Conservation (phyloP, 2,113 vertebrate species). For the Sphyrna mokarran region DNA sequence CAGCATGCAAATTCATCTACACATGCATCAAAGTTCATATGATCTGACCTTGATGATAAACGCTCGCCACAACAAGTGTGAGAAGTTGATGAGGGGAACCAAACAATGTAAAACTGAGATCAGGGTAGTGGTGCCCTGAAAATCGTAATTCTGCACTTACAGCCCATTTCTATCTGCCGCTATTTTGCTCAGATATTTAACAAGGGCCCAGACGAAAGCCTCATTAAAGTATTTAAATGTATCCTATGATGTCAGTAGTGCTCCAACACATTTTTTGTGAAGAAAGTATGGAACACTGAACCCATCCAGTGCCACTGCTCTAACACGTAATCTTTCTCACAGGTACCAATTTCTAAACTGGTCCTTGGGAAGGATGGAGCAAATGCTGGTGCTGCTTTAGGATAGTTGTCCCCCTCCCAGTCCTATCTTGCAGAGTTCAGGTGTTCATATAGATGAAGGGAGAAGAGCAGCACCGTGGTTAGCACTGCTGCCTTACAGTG, state of each 20-base stretch:
- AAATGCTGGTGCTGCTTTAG: background rate
- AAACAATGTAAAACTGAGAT: background rate
- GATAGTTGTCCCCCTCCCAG: background rate
- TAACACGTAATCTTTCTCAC: background rate
- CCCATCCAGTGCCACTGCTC: background rate
- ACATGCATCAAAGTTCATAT: background rate
- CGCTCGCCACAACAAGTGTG: no score
- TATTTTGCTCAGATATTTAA: background rate
- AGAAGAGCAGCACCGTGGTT: background rate
- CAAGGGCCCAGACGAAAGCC: background rate
- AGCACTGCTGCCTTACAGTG: no score
- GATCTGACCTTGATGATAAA: background rate
- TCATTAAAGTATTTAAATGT: background rate
- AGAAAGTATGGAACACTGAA: background rate
- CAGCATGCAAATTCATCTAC: background rate
- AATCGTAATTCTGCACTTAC: background rate
- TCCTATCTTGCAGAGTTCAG: background rate
- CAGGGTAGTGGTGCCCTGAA: background rate
- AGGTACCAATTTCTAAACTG: background rate
- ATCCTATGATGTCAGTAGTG: background rate
- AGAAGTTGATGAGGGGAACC: no score
- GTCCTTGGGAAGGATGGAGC: background rate
- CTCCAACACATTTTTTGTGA: background rate
- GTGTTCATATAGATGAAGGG: background rate
- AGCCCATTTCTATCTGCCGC: background rate